phyloP scores from a whole-genome alignment of 2,113 vertebrate species.

The Notothenia rossii region DNA sequence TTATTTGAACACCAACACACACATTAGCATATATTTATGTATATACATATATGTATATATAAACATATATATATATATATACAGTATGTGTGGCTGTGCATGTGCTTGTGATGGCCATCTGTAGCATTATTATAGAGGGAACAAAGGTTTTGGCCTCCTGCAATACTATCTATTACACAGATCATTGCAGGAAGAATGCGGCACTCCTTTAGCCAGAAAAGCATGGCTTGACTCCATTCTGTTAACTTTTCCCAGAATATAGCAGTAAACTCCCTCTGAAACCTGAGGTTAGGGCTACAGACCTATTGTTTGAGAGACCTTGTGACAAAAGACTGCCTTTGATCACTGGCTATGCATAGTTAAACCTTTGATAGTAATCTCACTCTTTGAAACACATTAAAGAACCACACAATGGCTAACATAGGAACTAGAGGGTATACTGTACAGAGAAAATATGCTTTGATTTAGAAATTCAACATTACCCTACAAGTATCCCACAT shows the following conservation, averaged over 20 bases:
- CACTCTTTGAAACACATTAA: slow-evolving; percentile 38
- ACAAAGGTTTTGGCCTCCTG: slow-evolving; percentile 12
- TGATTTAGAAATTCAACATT: background rate
- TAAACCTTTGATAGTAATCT: slow-evolving; percentile 61
- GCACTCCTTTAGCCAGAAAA: slow-evolving; percentile 20
- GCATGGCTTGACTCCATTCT: slow-evolving; percentile 34
- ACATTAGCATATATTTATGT: background rate
- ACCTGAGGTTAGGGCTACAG: slow-evolving; percentile 38
- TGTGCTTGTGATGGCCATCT: background rate
- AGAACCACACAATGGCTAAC: slow-evolving; percentile 34
- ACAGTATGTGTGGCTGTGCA: background rate
- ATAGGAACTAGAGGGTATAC: slow-evolving; percentile 7
- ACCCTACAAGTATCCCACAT: background rate
- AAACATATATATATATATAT: too few relatives aligned
- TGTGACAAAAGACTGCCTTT: slow-evolving; percentile 63
- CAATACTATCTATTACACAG: slow-evolving; percentile 40
- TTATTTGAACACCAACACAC: slow-evolving; percentile 7
- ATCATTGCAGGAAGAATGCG: slow-evolving; percentile 31
- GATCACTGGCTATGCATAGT: slow-evolving; percentile 48
- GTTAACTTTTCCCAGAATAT: slow-evolving; percentile 21
- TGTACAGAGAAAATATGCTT: background rate
- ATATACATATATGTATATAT: too few relatives aligned
- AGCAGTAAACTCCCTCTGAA: slow-evolving; percentile 30
- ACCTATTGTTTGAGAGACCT: slow-evolving; percentile 58
- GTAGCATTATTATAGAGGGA: slow-evolving; percentile 16